These are phyloP conservation scores for Genyomyrus donnyi DNA, from an alignment of 2,113 vertebrate genomes.

Conservation along the genomic window DNA sequence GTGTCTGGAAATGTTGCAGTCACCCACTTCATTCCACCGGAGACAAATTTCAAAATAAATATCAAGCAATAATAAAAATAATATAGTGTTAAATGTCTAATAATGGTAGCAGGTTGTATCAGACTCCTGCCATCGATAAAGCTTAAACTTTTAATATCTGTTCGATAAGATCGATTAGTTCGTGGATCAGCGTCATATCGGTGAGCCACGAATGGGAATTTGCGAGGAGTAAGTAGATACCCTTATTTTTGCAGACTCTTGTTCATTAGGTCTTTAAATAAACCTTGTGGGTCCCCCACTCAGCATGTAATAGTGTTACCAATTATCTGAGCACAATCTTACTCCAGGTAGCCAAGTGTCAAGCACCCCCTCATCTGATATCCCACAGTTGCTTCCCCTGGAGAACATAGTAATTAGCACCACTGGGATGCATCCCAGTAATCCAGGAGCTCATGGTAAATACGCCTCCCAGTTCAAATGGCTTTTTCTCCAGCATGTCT, in stretches of 20 bases:
- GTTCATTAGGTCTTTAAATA: constrained; percentile 47
- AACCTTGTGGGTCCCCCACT: constrained; percentile 48
- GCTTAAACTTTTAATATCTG: neutral
- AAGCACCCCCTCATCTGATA: constrained; percentile 47
- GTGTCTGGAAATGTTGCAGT: neutral
- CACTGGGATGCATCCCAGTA: constrained; percentile 58
- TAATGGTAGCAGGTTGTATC: neutral
- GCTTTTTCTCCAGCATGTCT: constrained; percentile 35
- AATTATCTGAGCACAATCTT: constrained; percentile 58
- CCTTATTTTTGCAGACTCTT: constrained; percentile 49
- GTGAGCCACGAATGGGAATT: neutral
- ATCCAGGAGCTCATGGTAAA: constrained; percentile 54
- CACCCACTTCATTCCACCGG: neutral
- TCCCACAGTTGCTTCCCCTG: constrained; percentile 43
- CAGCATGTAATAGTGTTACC: constrained; percentile 48
- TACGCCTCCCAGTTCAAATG: constrained; percentile 35
- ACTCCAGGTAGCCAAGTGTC: constrained; percentile 61
- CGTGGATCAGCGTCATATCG: neutral
- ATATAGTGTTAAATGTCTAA: neutral
- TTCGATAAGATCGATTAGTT: neutral
- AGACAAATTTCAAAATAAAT: neutral
- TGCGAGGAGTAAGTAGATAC: neutral
- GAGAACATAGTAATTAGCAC: constrained; percentile 64
- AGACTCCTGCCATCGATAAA: neutral
- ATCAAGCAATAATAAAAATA: neutral